Percentiles rank a stretch among this genome's conserved stretches.
Conservation (phyloP, 2,113 vertebrate species). For the Castor canadensis region DNA sequence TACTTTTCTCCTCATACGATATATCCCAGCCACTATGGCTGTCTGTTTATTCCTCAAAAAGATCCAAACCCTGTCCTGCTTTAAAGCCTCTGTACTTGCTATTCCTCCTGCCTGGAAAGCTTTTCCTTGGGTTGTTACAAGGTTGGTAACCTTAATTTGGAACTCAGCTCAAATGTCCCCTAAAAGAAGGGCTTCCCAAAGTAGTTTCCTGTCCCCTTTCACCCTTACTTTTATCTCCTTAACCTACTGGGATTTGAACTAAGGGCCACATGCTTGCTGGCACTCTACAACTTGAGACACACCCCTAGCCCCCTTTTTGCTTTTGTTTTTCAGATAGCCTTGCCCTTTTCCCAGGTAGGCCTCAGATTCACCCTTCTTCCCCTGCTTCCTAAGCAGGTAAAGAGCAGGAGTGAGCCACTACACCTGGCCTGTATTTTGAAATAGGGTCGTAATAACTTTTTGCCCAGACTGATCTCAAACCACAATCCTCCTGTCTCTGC, state of each 20-base stretch:
- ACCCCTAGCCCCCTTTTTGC: too few relatives aligned
- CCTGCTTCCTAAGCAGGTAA: too few relatives aligned
- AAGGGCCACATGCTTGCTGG: too few relatives aligned
- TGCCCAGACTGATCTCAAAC: too few relatives aligned
- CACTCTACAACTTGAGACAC: too few relatives aligned
- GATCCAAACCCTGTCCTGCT: background rate
- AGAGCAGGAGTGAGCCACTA: too few relatives aligned
- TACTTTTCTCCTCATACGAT: background rate
- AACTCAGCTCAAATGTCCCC: constrained; percentile 24
- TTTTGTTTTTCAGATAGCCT: too few relatives aligned
- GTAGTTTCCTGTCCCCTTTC: background rate
- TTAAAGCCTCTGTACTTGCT: background rate
- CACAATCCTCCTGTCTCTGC: too few relatives aligned
- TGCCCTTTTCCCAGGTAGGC: too few relatives aligned
- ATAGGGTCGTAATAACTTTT: too few relatives aligned
- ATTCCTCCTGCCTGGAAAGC: background rate
- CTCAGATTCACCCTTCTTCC: too few relatives aligned
- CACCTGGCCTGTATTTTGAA: too few relatives aligned
- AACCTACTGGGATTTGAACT: background rate
- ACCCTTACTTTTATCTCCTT: background rate
- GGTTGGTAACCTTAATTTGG: background rate
- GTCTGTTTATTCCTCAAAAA: background rate
- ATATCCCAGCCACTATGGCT: background rate
- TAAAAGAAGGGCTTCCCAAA: background rate
- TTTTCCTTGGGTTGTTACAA: constrained; percentile 6